These are phyloP conservation scores for Stenoptilia bipunctidactyla DNA, from an alignment of 2,888 invertebrate genomes.

Conservation along the genomic window DNA sequence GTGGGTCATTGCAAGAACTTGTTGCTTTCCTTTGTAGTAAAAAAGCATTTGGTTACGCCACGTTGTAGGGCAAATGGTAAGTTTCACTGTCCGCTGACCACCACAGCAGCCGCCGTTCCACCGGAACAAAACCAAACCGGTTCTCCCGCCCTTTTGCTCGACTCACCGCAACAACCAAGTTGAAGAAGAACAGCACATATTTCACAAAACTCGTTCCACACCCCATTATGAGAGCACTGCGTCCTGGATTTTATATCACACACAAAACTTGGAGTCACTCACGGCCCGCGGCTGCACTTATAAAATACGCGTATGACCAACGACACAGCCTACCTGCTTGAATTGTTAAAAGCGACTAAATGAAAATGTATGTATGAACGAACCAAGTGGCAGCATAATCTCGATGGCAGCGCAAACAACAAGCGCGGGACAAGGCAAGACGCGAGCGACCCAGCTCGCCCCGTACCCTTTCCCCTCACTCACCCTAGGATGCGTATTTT, in stretches of 20 bases:
- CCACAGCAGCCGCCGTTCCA: slow-evolving; percentile 23
- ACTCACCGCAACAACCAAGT: slow-evolving; percentile 84
- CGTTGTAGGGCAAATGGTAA: slow-evolving; percentile 15
- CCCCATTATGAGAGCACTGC: slow-evolving; percentile 67
- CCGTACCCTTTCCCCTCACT: slow-evolving; percentile 24
- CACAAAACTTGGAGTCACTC: slow-evolving; percentile 46
- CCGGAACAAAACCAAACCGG: slow-evolving; percentile 46
- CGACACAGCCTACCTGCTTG: slow-evolving; percentile 21
- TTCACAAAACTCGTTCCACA: slow-evolving; percentile 84
- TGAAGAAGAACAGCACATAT: slow-evolving; percentile 86
- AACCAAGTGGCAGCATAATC: slow-evolving; percentile 20
- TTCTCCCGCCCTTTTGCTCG: slow-evolving; percentile 38
- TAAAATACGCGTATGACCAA: slow-evolving; percentile 27
- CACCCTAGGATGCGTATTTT: slow-evolving; percentile 16
- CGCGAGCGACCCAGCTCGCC: slow-evolving; percentile 14
- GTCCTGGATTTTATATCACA: slow-evolving; percentile 27
- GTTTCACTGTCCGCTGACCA: slow-evolving; percentile 45
- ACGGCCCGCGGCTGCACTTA: slow-evolving; percentile 44
- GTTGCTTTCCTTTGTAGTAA: not conserved
- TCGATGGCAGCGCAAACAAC: slow-evolving; percentile 44
- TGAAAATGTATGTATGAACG: slow-evolving; percentile 19
- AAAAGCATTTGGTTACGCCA: slow-evolving; percentile 8
- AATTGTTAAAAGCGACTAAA: slow-evolving; percentile 47
- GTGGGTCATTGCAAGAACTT: too few relatives aligned
- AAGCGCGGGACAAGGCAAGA: too few relatives aligned